These are phyloP conservation scores for Eupithecia dodoneata DNA, from an alignment of 2,888 invertebrate species.

Conservation along the genomic window DNA sequence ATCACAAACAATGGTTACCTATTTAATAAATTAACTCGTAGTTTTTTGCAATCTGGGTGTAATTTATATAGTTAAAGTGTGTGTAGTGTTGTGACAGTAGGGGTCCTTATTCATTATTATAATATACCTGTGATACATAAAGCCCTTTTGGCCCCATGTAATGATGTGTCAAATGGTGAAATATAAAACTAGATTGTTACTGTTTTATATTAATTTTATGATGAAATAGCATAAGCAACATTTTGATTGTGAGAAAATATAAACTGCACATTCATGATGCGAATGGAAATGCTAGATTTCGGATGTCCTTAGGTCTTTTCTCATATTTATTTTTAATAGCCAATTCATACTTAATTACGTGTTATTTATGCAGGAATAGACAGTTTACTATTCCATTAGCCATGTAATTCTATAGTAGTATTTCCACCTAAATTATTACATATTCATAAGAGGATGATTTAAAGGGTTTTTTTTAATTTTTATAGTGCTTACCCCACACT, in stretches of 20 bases:
- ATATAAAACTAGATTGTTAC: slow-evolving; percentile 32
- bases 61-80: slow-evolving; percentile 27
- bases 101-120: slow-evolving; percentile 39
- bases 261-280: slow-evolving; percentile 4
- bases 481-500: not conserved
- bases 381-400: slow-evolving; percentile 40
- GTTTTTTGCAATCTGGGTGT: slow-evolving; percentile 30
- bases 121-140: slow-evolving; percentile 46
- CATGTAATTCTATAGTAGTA: slow-evolving; percentile 49
- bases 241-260: slow-evolving; percentile 14
- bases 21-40: slow-evolving; percentile 34
- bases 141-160: slow-evolving; percentile 45
- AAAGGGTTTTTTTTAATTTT: not conserved
- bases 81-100: slow-evolving; percentile 41
- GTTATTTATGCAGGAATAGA: slow-evolving; percentile 35
- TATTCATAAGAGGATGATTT: slow-evolving; percentile 49
- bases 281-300: not conserved
- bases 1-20: slow-evolving; percentile 43
- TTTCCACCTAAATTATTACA: slow-evolving; percentile 48
- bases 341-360: slow-evolving; percentile 30
- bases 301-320: slow-evolving; percentile 18
- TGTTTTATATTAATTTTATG: slow-evolving; percentile 29
- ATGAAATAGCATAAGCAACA: slow-evolving; percentile 20
- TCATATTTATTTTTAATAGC: slow-evolving; percentile 24
- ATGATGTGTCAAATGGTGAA: slow-evolving; percentile 46